A percentile compares a stretch with the other conserved stretches of the same genome.
These are phyloP conservation scores for Drosophila prosaltans DNA, from an alignment of 1,140 invertebrate genomes.

Conservation along the genomic window DNA sequence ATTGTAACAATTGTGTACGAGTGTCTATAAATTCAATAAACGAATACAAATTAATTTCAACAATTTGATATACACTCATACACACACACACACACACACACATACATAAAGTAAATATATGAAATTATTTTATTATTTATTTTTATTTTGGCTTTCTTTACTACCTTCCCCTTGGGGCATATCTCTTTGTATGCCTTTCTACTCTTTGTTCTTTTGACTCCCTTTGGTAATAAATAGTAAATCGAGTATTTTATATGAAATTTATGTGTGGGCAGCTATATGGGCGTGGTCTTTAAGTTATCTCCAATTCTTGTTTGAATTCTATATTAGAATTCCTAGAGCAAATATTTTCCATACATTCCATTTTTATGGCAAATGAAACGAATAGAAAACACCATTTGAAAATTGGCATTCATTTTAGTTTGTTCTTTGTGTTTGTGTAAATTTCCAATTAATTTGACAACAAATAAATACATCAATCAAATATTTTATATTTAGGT, in stretches of 20 bases:
- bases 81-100: conserved; percentile 3
- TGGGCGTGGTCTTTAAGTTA: not conserved
- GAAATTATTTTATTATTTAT: conserved; percentile 4
- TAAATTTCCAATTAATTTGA: too few species aligned
- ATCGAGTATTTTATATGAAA: conserved; percentile 68
- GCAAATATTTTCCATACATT: not conserved
- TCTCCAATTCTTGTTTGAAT: not conserved
- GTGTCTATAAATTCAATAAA: conserved; percentile 1
- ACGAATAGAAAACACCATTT: not conserved
- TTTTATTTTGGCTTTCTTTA: not conserved
- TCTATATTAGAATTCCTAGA: too few species aligned
- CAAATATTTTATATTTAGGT: too few species aligned
- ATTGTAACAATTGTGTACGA: not conserved
- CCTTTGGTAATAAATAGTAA: conserved; percentile 64
- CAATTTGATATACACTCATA: too few species aligned
- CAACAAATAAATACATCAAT: too few species aligned
- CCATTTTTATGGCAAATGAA: too few species aligned
- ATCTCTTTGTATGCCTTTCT: not conserved
- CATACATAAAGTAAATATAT: not conserved
- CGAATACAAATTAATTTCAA: conserved; percentile 8
- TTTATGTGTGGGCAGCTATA: conserved; percentile 40
- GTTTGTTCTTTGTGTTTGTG: too few species aligned
- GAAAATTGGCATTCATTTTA: conserved; percentile 23
- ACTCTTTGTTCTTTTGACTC: not conserved
- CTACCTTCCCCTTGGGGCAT: conserved; percentile 16